phyloP scores from a whole-genome alignment of 2,113 vertebrate species.

The Ancistrus triradiatus region DNA sequence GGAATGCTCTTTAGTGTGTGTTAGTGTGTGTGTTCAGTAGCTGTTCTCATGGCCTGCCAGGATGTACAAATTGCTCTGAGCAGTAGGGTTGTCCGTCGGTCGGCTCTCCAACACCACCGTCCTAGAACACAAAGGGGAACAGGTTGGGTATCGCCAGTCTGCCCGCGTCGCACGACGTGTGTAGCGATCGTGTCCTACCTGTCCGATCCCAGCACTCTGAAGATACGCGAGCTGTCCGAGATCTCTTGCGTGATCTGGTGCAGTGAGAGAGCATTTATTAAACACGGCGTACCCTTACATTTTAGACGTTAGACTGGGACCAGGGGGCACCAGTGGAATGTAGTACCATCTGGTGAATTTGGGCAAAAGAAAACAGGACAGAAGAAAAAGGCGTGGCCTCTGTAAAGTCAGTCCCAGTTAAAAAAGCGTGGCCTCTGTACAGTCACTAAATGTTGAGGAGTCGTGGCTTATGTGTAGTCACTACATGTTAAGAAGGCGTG shows the following conservation, averaged over 20 bases:
- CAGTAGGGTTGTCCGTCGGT: conserved; percentile 94
- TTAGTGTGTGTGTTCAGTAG: conserved; percentile 75
- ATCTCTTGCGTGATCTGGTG: conserved; percentile 96
- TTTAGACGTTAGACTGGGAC: too few relatives aligned
- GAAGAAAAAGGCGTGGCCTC: too few relatives aligned
- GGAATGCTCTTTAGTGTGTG: conserved; percentile 21
- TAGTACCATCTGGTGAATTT: too few relatives aligned
- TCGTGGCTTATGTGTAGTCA: background rate
- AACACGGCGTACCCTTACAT: too few relatives aligned
- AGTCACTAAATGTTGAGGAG: background rate
- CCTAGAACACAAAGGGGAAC: conserved; percentile 61
- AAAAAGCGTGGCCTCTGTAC: too few relatives aligned
- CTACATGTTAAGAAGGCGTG: background rate
- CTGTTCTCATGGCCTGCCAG: conserved; percentile 98
- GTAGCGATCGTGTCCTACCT: conserved; percentile 70
- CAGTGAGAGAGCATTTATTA: conserved; percentile 28
- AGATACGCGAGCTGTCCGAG: conserved; percentile 94
- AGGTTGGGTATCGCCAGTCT: accelerated
- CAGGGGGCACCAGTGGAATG: too few relatives aligned
- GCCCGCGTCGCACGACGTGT: background rate
- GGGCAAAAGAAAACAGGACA: too few relatives aligned
- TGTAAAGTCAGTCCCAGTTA: too few relatives aligned
- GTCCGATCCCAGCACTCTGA: conserved; percentile 96
- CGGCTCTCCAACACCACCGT: conserved; percentile 97
- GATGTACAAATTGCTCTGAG: conserved; percentile 98